Evolutionary conservation across 2,888 invertebrate genomes (phyloP), one percentile per base, ranked within the genome.

Genomic region (Conus canariensis): DNA sequence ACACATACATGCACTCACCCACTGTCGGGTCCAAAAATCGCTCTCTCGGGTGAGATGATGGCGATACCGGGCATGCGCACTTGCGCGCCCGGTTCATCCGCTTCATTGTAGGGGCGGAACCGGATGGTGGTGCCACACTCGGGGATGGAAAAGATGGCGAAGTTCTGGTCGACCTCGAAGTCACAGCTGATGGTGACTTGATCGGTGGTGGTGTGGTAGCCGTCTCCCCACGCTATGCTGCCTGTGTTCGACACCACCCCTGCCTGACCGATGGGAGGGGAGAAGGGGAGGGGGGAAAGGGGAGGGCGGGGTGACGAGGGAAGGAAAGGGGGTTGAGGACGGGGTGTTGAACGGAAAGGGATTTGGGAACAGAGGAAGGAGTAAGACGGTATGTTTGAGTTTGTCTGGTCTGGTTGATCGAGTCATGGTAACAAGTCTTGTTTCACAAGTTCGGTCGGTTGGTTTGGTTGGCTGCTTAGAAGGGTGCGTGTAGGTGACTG

Each of bases 41-140:
- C 85, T 25, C 60, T 59, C 60, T 59, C 25, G 14, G 85, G 59
- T n/a, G 60, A 25, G 16, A 60, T 25, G 25, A 85, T 60, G 60
- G 85, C 59, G 25, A 85, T 25, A 10, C 85, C 85, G 60, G 85
- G 85, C 85, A 85, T 85, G 85, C 60, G 85, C 60, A 60, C 60
- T 85, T 85, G 85, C 25, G 56, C 60, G 1, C 16, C 60, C 14
- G 85, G 85, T 25, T 85, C 85, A 25, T 85, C 60, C 14, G 8
- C 6, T 60, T 85, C 85, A 7, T 25, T 25, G 60, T 85, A 85
- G 14, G 85, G 25, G 7, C 85, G 85, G 60, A 85, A 85, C 12
- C 60, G 59, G 12, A 85, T 16, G 14, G 85, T 60, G 60, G 60
- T 85, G 85, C 60, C 85, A 25, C 85, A 85, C 25, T 85, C 25